These are phyloP conservation scores for Myotis daubentonii DNA, from an alignment of 2,797 vertebrate genomes.

Conservation along the genomic window DNA sequence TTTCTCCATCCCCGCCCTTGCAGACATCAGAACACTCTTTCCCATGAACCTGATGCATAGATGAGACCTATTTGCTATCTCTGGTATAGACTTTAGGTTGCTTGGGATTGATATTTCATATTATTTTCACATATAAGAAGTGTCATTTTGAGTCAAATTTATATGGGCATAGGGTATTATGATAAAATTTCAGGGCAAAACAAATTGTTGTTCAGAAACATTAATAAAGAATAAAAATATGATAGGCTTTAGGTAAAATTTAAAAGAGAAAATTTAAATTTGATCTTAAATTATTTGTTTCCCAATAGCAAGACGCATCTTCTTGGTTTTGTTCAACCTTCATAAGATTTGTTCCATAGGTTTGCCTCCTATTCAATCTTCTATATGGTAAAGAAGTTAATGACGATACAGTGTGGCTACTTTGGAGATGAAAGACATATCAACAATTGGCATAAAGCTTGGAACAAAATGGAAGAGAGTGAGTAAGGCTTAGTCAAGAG, in stretches of 20 bases:
- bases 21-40: background rate
- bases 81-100: background rate
- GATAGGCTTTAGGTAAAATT: constrained; percentile 33
- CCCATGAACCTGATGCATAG: background rate
- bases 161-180: background rate
- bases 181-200: constrained; percentile 50
- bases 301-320: background rate
- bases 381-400: constrained; percentile 54
- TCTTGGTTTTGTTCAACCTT: constrained; percentile 31
- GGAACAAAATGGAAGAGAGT: constrained; percentile 47
- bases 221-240: background rate
- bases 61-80: background rate
- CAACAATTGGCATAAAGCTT: constrained; percentile 53
- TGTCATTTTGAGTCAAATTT: background rate
- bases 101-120: constrained; percentile 25
- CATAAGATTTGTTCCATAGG: background rate
- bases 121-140: constrained; percentile 36
- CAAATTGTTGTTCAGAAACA: constrained; percentile 9
- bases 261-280: constrained; percentile 44
- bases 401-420: constrained; percentile 19
- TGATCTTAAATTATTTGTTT: constrained; percentile 45
- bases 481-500: constrained; percentile 61
- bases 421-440: constrained; percentile 52
- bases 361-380: constrained; percentile 20
- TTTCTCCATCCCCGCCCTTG: background rate